phyloP scores from a whole-genome alignment of 2,113 vertebrate species.

The Candoia aspera region DNA sequence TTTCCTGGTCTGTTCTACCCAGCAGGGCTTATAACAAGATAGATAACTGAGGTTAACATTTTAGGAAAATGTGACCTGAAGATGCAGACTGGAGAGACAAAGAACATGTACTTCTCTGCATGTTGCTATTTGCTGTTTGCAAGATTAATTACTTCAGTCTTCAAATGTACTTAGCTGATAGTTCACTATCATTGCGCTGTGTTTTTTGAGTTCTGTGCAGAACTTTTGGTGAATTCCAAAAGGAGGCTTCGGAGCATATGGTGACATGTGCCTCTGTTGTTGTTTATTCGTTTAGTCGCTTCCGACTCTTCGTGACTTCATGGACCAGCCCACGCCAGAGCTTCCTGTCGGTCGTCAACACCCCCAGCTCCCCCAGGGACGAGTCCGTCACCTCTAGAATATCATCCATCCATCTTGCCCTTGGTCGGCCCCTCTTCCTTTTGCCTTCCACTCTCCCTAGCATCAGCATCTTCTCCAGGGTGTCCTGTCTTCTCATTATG shows the following conservation, averaged over 20 bases:
- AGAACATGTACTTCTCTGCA: background rate
- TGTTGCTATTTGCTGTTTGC: background rate
- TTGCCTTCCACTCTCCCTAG: too few relatives aligned
- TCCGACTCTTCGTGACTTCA: too few relatives aligned
- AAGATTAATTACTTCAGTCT: background rate
- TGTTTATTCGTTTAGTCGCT: too few relatives aligned
- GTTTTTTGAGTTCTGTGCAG: background rate
- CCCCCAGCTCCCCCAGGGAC: too few relatives aligned
- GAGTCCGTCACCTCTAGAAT: too few relatives aligned
- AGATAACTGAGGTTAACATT: background rate
- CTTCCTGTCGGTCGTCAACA: too few relatives aligned
- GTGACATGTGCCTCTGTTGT: too few relatives aligned
- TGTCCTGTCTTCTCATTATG: too few relatives aligned
- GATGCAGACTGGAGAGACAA: background rate
- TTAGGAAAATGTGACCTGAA: background rate
- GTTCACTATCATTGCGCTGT: background rate
- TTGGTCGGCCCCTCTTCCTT: too few relatives aligned
- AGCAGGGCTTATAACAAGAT: background rate
- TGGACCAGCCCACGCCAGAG: too few relatives aligned
- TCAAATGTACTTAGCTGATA: background rate
- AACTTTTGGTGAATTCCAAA: background rate
- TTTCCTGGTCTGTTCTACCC: background rate
- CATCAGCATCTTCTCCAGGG: too few relatives aligned
- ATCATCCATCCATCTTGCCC: too few relatives aligned
- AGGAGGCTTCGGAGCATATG: background rate